These are phyloP conservation scores for Chloropsis hardwickii DNA, from an alignment of 2,113 vertebrate genomes.

Conservation along the genomic window DNA sequence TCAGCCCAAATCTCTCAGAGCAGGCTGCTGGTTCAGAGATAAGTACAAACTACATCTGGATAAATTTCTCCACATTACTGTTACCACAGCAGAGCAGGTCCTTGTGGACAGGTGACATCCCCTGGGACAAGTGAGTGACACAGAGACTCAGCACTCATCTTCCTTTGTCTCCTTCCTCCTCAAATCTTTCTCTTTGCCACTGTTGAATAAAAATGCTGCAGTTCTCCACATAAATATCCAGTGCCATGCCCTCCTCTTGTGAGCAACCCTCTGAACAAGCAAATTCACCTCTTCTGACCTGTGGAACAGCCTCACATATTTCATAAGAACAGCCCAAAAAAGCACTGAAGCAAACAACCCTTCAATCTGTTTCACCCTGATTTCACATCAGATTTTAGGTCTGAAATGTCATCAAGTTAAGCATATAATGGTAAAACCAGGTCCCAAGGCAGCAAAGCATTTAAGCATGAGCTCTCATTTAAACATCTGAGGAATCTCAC, in stretches of 20 bases:
- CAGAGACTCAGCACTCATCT: background rate
- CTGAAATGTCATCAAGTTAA: slow-evolving; percentile 51
- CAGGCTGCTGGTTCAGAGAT: background rate
- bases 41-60: background rate
- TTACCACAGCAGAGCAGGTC: background rate
- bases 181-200: background rate
- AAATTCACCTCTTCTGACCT: background rate
- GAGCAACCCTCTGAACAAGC: background rate
- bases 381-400: slow-evolving; percentile 41
- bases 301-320: background rate
- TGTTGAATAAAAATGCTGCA: background rate
- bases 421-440: slow-evolving; percentile 1
- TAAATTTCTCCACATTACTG: background rate
- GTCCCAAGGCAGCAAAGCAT: slow-evolving; percentile 9
- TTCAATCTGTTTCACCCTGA: background rate
- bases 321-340: background rate
- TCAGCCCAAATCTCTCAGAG: background rate
- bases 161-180: background rate
- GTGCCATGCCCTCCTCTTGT: background rate
- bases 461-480: slow-evolving; percentile 6
- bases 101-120: background rate
- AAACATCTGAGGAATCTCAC: background rate
- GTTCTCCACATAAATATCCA: background rate
- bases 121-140: background rate
- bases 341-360: background rate